These are phyloP conservation scores for Laothoe populi DNA, from an alignment of 2,888 invertebrate genomes.

Conservation along the genomic window DNA sequence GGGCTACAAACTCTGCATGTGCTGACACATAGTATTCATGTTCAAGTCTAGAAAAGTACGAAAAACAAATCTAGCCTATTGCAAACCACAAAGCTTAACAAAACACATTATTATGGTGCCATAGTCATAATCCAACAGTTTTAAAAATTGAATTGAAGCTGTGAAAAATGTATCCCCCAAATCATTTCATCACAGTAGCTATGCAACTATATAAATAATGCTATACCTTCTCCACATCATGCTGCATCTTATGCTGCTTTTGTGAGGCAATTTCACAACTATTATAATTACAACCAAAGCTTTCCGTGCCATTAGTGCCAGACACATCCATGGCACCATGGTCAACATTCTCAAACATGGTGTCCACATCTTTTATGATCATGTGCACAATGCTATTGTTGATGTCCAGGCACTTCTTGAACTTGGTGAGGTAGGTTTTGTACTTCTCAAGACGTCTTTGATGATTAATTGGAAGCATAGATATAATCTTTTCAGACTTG, in stretches of 20 bases:
- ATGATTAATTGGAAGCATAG: conserved; percentile 89
- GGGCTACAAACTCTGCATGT: too few relatives aligned
- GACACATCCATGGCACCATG: conserved; percentile 53
- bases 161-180: too few relatives aligned
- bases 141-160: too few relatives aligned
- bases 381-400: conserved; percentile 87
- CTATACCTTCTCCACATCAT: conserved; percentile 81
- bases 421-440: conserved; percentile 88
- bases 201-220: too few relatives aligned
- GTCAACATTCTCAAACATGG: conserved; percentile 92
- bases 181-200: too few relatives aligned
- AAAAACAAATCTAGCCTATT: too few relatives aligned
- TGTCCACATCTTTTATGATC: conserved; percentile 91
- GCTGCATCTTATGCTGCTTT: conserved; percentile 78
- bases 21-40: too few relatives aligned
- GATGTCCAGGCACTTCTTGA: conserved; percentile 92
- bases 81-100: too few relatives aligned
- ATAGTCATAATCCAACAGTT: too few relatives aligned
- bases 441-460: conserved; percentile 91
- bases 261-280: conserved; percentile 68
- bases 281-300: conserved; percentile 73
- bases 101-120: too few relatives aligned
- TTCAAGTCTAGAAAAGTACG: too few relatives aligned
- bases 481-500: conserved; percentile 90
- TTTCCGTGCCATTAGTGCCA: conserved; percentile 65